These are phyloP conservation scores for Malurus cyaneus DNA, from an alignment of 2,113 vertebrate species.

Conservation along the genomic window DNA sequence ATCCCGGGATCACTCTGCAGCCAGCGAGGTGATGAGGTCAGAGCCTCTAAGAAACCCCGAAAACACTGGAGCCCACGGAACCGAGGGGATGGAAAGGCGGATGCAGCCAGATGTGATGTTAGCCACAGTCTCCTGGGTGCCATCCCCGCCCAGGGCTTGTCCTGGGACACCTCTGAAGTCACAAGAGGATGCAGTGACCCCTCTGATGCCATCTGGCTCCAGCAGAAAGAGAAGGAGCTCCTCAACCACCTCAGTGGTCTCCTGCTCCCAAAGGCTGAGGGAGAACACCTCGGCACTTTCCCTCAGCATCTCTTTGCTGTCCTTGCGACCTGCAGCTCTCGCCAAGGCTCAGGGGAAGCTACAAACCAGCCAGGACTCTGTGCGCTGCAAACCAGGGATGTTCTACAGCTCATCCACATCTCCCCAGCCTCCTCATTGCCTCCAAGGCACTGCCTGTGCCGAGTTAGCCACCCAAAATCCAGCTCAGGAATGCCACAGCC, in stretches of 20 bases:
- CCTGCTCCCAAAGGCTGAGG: neutral
- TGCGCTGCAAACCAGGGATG: neutral
- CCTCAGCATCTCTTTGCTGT: neutral
- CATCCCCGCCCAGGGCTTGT: neutral
- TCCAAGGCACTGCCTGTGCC: accelerated
- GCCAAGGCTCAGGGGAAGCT: neutral
- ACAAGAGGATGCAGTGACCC: neutral
- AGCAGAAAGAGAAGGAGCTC: neutral
- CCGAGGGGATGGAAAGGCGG: neutral
- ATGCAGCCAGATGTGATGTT: neutral
- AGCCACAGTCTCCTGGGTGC: neutral
- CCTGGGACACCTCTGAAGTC: neutral
- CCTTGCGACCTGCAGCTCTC: neutral
- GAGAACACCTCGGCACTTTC: neutral
- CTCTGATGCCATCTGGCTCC: neutral
- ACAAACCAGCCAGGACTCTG: neutral
- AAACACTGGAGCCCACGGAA: neutral
- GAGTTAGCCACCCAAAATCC: neutral
- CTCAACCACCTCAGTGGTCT: neutral
- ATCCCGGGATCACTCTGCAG: neutral
- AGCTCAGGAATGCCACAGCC: neutral
- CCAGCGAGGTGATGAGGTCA: neutral
- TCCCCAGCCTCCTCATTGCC: neutral
- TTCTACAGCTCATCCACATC: neutral
- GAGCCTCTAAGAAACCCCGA: neutral